phyloP scores from a whole-genome alignment of 2,797 vertebrate species.

The Iguana delicatissima region DNA sequence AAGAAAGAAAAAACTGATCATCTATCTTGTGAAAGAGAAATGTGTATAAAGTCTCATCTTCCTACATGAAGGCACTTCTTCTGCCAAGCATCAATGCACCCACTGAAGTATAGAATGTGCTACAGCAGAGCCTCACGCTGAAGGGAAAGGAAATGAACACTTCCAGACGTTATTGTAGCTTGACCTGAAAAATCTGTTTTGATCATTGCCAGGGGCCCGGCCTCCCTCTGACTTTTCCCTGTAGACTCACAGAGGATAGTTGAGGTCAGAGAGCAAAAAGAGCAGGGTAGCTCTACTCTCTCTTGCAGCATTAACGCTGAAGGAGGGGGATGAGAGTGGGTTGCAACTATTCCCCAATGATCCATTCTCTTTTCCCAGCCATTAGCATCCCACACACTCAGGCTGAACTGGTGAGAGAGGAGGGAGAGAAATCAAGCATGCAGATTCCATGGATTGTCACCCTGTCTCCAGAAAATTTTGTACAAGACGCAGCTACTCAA shows the following conservation, averaged over 20 bases:
- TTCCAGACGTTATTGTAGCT: background rate
- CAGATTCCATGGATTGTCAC: background rate
- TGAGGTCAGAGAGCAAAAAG: slow-evolving; percentile 8
- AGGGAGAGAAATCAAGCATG: background rate
- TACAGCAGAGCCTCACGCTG: fast-evolving
- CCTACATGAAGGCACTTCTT: background rate
- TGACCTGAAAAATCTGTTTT: background rate
- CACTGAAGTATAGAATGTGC: background rate
- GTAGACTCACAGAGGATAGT: background rate
- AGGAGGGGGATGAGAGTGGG: background rate
- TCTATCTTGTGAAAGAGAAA: slow-evolving; percentile 1
- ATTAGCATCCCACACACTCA: background rate
- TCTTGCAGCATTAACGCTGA: fast-evolving
- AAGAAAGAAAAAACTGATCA: fast-evolving
- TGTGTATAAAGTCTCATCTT: background rate
- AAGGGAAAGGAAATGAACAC: background rate
- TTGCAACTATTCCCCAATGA: background rate
- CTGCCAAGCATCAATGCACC: background rate
- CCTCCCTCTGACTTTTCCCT: background rate
- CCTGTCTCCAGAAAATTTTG: too few relatives aligned
- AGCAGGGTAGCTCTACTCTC: background rate
- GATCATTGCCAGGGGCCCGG: background rate
- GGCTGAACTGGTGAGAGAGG: background rate
- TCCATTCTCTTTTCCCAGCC: slow-evolving; percentile 16
- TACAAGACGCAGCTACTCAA: background rate